phyloP scores from a whole-genome alignment of 2,888 invertebrate genomes.

The Schizaphis graminum region DNA sequence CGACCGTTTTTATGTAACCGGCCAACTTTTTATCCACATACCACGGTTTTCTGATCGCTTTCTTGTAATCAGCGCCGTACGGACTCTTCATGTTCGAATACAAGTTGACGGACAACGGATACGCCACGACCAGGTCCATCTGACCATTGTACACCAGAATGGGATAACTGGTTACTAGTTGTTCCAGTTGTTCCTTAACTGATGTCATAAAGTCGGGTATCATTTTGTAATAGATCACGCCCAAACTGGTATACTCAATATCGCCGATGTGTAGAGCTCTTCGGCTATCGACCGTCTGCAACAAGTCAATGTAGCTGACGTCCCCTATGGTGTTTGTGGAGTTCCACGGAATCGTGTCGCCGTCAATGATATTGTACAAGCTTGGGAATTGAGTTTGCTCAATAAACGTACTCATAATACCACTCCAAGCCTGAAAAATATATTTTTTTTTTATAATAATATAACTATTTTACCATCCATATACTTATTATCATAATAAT shows the following conservation, averaged over 20 bases:
- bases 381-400: conserved; percentile 66
- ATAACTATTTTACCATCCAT: neutral
- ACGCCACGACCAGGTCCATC: conserved; percentile 90
- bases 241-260: conserved; percentile 77
- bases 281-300: conserved; percentile 67
- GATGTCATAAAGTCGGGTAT: conserved; percentile 85
- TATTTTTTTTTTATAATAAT: neutral
- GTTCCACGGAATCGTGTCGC: conserved; percentile 62
- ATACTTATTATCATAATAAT: neutral
- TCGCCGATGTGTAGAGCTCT: conserved; percentile 88
- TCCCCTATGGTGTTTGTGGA: conserved; percentile 66
- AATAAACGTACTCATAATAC: conserved; percentile 66
- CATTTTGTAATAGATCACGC: conserved; percentile 78
- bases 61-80: conserved; percentile 77
- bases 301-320: conserved; percentile 66
- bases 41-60: conserved; percentile 80
- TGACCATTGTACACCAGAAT: conserved; percentile 91
- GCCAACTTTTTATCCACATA: conserved; percentile 76
- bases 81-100: conserved; percentile 80
- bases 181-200: conserved; percentile 79
- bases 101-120: conserved; percentile 86
- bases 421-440: conserved; percentile 67
- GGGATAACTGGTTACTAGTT: conserved; percentile 72
- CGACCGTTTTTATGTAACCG: conserved; percentile 82
- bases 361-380: conserved; percentile 67